Base-by-base conservation (phyloP, 1,140 invertebrate species). In the Diabrotica virgifera region DNA sequence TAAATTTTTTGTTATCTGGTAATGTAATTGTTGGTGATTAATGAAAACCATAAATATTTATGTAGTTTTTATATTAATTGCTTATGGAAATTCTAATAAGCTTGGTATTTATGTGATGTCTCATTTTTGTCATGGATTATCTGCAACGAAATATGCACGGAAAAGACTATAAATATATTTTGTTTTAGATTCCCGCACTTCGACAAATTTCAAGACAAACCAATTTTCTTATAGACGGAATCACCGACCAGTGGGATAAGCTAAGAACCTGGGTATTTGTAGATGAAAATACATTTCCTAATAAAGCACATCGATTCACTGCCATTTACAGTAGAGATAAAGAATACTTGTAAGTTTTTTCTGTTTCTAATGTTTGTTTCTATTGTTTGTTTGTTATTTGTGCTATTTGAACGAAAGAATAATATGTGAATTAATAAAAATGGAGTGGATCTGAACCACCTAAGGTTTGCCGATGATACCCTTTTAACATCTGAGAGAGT, bases 251-350 rank as follows among this genome's bases (percentile, higher is more conserved):
- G 60, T 85, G 85, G 76, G 79, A 84, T 52, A 81, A 81, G 63
- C 70, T 90, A 35, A 84, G 87, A 80, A 81, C 81, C 14, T 81
- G 82, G 61, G 85, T 90, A 65, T 81, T 85, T 64, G 83, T 91
- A 0, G 88, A 92, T 72, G 82, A 83, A 13, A 75, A 79, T 0
- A 79, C 85, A 68, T 93, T 93, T 75, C 90, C 90, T 0, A 84
- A 85, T 62, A 85, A 87, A 73, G 85, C 84, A 53, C 87, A 90
- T 70, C 82, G 87, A 60, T 89, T 90, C 57, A 94, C 92, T 11
- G 91, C 92, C 10, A 88, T 93, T 64, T 96, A 93, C 77, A 90
- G 87, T 61, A 85, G 90, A 62, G 92, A 95, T 75, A 94, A 94
- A 78, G 91, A 92, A 78, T 94, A 94, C 78, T 84, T 94, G 90